Base-by-base conservation (phyloP, 2,888 invertebrate genomes). In the Drosophila macrothrix region DNA sequence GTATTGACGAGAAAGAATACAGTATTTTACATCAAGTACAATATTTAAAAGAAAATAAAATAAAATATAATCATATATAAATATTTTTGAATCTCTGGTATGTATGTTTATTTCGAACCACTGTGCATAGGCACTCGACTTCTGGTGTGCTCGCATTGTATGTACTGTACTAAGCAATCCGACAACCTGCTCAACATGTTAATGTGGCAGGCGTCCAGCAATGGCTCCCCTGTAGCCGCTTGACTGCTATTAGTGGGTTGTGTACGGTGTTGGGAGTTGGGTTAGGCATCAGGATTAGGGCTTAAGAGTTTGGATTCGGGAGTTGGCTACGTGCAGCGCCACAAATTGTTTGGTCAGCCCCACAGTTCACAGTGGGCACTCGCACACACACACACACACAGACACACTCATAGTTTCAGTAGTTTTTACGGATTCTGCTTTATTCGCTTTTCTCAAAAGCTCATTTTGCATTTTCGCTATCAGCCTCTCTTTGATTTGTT, bases 101-200 rank as follows among this genome's bases (percentile, higher is more conserved):
- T 39, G 3, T 39, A 1, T 28, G 6, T 12, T 31, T 52, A 46
- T 1, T 31, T n/a, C 25, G 6, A 16, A 16, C 62, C 83, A 83
- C 81, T 71, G 80, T 88, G 43, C 71, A 29, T 19, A 28, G 54
- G 56, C 63, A 62, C 66, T 77, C 58, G 67, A 72, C 87, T 79
- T 85, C 84, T 88, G 86, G 64, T 62, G 64, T 78, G 65, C 43
- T 56, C 41, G 61, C 33, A 63, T 56, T 41, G 55, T 59, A 31
- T 29, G 25, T 19, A 43, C 12, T 28, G 28, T 39, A 39, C 74
- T 60, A 52, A 69, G 50, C 66, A 73, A 70, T 19, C 16, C 16
- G 3, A 54, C 80, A 88, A 83, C 85, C 83, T 78, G 83, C 84
- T 76, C 76, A 75, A 86, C 88, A 85, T 84, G 86, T 88, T 84